Conservation (phyloP, 2,797 vertebrate genomes). For the Apogon talboti region DNA sequence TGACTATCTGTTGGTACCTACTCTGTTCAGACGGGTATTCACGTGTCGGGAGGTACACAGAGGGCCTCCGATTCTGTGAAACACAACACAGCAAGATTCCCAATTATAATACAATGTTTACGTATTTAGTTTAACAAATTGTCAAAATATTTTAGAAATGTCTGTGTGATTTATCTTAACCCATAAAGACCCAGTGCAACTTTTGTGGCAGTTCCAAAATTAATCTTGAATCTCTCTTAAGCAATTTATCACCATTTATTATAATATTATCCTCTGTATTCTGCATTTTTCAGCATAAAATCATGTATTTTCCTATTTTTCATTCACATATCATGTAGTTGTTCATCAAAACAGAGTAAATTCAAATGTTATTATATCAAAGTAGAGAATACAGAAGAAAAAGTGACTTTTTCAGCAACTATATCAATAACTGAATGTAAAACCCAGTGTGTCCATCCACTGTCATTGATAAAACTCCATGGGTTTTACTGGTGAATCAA, state of each 20-base stretch:
- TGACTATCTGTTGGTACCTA: slow-evolving; percentile 75
- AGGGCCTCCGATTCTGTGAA: slow-evolving; percentile 93
- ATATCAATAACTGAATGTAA: too few species aligned
- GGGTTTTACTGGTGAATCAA: too few species aligned
- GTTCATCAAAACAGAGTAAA: too few species aligned
- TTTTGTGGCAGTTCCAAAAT: not conserved
- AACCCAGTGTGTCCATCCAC: too few species aligned
- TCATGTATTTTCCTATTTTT: too few species aligned
- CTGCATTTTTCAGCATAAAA: not conserved
- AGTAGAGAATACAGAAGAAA: too few species aligned
- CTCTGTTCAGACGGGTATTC: slow-evolving; percentile 98
- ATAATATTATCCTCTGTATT: not conserved
- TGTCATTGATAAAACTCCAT: too few species aligned
- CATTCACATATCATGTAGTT: too few species aligned
- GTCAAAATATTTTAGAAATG: not conserved
- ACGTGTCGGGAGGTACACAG: slow-evolving; percentile 95
- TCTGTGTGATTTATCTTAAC: not conserved
- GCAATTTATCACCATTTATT: too few species aligned
- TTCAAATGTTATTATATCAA: too few species aligned
- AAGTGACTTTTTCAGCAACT: too few species aligned
- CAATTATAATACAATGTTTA: not conserved
- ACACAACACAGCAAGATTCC: slow-evolving; percentile 2
- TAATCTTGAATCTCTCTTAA: not conserved
- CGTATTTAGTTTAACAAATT: not conserved
- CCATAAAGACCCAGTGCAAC: too few species aligned